Base-by-base conservation (phyloP, 2,888 invertebrate genomes). In the Polietes domitor region DNA sequence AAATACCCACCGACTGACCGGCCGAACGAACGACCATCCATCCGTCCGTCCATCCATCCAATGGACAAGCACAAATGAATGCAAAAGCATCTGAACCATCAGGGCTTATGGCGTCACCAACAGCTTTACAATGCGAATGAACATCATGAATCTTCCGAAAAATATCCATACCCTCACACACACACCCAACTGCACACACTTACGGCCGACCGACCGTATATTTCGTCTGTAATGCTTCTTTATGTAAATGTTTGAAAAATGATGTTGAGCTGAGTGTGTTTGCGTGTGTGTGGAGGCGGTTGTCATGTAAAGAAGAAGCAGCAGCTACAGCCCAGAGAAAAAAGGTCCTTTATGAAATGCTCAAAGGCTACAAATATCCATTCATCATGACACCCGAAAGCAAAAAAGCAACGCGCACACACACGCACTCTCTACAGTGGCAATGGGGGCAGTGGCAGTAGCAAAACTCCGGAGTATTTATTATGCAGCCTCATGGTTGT, bases 181-280 rank as follows among this genome's bases (percentile, higher is more conserved):
- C 7, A 61, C 61, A 63, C 28, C 19, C 1, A 32, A 43, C 26
- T n/a, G n/a, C 32, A 71, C 53, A 19, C 19, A 65, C 4, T 43
- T 28, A n/a, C n/a, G n/a, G 37, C 37, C 7, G 1, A 37, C 37
- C 17, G 68, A 61, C 32, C 32, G 68, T 12, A 21, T 41, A n/a
- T 17, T 37, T 41, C 65, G 65, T 32, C 61, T 41, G 12, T 47
- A 70, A 65, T 24, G 68, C 21, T 63, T 70, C 32, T 37, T 68
- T 76, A 41, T 74, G 85, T 89, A 89, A 90, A 89, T 87, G 87
- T 87, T 88, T 89, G 90, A 90, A 89, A 90, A 90, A 90, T 90
- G 90, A 89, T 89, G 87, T 58, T 68, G 50, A 15, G 7, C 47
- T 47, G 2, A 72, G 85, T 77, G 61, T 76, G 75, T 32, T 32